Percentiles rank a stretch among this genome's conserved stretches.
Evolutionary conservation across 2,797 vertebrate species (phyloP).

Genomic region (Astyanax mexicanus): DNA sequence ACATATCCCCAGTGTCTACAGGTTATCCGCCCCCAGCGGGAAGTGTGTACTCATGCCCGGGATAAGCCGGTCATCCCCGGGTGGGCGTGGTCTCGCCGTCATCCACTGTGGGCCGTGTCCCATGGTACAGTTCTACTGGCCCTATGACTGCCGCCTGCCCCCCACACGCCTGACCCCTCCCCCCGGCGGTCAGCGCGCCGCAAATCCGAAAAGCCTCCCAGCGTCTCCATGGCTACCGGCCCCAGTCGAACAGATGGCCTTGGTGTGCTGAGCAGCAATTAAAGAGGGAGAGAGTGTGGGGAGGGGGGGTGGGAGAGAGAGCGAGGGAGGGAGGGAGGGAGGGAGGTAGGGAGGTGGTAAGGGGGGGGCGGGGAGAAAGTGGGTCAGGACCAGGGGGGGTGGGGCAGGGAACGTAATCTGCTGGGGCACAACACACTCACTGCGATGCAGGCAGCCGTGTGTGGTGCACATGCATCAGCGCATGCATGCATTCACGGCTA

Average conservation of each 20-base stretch:
- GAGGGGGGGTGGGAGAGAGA: conserved; percentile 59
- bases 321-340: conserved; percentile 49
- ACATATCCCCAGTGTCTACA: neutral
- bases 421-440: conserved; percentile 56
- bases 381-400: conserved; percentile 51
- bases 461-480: too few species aligned
- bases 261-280: conserved; percentile 85
- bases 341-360: conserved; percentile 10
- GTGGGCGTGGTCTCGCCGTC: conserved; percentile 27
- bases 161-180: conserved; percentile 75
- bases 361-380: conserved; percentile 54
- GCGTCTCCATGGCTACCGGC: conserved; percentile 87
- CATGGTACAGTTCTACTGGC: conserved; percentile 55
- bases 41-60: conserved; percentile 6
- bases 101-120: neutral
- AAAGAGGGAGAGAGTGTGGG: conserved; percentile 75
- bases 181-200: conserved; percentile 74
- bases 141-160: conserved; percentile 57
- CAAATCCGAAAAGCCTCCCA: conserved; percentile 92
- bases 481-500: neutral
- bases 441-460: conserved; percentile 39
- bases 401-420: conserved; percentile 63
- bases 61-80: conserved; percentile 20
- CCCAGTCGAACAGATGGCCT: conserved; percentile 91
- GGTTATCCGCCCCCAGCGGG: conserved; percentile 43